Evolutionary conservation across 2,113 vertebrate genomes (phyloP).

Genomic region (Laticauda laticaudata): DNA sequence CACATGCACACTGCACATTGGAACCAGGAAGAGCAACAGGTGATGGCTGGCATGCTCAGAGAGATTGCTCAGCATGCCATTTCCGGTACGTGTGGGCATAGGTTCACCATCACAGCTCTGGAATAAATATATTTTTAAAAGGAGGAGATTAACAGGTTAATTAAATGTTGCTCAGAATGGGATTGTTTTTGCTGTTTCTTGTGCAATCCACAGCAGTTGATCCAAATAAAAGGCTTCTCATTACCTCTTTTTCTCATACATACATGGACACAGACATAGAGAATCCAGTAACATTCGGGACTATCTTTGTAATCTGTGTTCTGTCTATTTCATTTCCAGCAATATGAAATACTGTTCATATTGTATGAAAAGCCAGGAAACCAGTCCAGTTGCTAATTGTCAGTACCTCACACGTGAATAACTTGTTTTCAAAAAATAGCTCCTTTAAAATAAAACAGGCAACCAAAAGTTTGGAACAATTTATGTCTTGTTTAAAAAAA

Average conservation of each 20-base stretch:
- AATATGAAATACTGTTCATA: neutral
- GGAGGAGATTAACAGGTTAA: neutral
- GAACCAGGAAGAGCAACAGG: too few species aligned
- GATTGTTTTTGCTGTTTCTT: neutral
- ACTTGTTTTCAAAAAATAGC: conserved; percentile 11
- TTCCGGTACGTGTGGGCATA: too few species aligned
- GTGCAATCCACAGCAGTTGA: neutral
- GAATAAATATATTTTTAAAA: neutral
- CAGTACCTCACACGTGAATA: neutral
- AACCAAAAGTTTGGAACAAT: neutral
- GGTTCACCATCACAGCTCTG: too few species aligned
- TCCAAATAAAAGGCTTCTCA: neutral
- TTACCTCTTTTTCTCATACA: neutral
- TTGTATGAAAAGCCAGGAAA: neutral
- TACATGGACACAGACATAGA: neutral
- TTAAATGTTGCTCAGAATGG: neutral
- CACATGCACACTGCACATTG: too few species aligned
- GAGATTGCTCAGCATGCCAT: too few species aligned
- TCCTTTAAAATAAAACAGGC: conserved; percentile 27
- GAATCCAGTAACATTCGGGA: neutral
- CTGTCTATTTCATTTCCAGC: conserved; percentile 8
- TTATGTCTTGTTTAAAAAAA: conserved; percentile 29
- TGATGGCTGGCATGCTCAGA: too few species aligned
- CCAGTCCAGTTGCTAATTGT: conserved; percentile 2
- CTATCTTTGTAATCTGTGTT: neutral